phyloP scores from a whole-genome alignment of 2,888 invertebrate genomes.

The Idaea biselata region DNA sequence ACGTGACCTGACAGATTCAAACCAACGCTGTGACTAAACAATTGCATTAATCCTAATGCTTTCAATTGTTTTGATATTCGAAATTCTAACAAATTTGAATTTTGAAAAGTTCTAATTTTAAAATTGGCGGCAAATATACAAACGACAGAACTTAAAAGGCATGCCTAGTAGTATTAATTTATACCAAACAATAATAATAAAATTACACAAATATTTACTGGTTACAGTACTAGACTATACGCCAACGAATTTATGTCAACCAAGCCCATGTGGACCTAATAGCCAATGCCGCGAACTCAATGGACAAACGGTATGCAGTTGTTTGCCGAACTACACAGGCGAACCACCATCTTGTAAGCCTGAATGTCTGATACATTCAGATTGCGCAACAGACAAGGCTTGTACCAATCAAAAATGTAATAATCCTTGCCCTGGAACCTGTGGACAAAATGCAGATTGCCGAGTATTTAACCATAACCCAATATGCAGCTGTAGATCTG shows the following conservation, averaged over 20 bases:
- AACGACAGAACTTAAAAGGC: too few relatives aligned
- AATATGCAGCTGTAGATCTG: constrained; percentile 84
- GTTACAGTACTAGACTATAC: constrained; percentile 64
- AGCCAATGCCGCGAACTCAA: constrained; percentile 81
- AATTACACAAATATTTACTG: constrained; percentile 8
- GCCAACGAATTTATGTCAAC: constrained; percentile 74
- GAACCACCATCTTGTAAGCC: constrained; percentile 85
- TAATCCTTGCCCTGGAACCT: constrained; percentile 86
- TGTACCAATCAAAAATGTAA: constrained; percentile 86
- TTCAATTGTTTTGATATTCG: too few relatives aligned
- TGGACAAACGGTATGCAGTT: constrained; percentile 84
- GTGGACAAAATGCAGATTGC: constrained; percentile 86
- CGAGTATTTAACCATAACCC: constrained; percentile 86
- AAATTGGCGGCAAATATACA: too few relatives aligned
- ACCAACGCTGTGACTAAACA: too few relatives aligned
- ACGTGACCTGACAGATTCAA: too few relatives aligned
- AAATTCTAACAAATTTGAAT: too few relatives aligned
- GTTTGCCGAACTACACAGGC: constrained; percentile 84
- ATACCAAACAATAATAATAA: background rate
- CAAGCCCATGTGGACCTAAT: constrained; percentile 82
- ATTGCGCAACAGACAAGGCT: constrained; percentile 82
- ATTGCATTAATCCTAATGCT: too few relatives aligned
- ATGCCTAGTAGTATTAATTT: background rate
- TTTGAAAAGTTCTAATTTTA: too few relatives aligned
- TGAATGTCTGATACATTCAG: constrained; percentile 84